A percentile compares a stretch with the other conserved stretches of the same genome.
Evolutionary conservation across 2,888 invertebrate species (phyloP).

Genomic region (Mythimna vitellina): DNA sequence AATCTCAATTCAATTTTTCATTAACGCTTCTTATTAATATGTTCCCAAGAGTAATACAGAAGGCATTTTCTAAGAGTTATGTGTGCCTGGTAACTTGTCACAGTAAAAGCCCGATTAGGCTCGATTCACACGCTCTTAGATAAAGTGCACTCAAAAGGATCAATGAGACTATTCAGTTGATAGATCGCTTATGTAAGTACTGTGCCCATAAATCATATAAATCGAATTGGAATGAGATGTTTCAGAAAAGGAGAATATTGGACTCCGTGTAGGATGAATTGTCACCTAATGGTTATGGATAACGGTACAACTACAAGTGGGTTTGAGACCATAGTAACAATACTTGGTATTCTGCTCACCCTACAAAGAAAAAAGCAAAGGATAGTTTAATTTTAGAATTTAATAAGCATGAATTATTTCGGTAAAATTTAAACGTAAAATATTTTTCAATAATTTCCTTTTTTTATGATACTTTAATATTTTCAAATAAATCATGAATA

Average conservation of each 20-base stretch:
- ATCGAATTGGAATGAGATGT: constrained; percentile 20
- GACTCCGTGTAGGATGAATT: not conserved
- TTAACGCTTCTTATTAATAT: constrained; percentile 23
- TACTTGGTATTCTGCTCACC: constrained; percentile 18
- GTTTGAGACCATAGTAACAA: constrained; percentile 23
- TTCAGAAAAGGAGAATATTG: not conserved
- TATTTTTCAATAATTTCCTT: not conserved
- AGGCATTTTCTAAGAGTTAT: constrained; percentile 4
- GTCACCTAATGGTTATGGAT: constrained; percentile 2
- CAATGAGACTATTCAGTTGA: constrained; percentile 35
- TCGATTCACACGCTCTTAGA: constrained; percentile 45
- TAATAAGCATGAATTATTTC: not conserved
- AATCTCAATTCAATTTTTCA: constrained; percentile 24
- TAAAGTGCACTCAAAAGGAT: constrained; percentile 46
- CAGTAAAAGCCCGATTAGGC: constrained; percentile 8
- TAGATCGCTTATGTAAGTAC: constrained; percentile 20
- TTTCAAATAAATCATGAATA: not conserved
- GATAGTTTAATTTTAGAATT: not conserved
- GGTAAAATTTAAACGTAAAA: not conserved
- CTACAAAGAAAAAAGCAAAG: not conserved
- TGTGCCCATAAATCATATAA: constrained; percentile 25
- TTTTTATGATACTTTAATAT: not conserved
- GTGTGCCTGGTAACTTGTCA: constrained; percentile 36
- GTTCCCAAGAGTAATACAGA: constrained; percentile 16
- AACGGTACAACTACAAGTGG: not conserved